Evolutionary conservation across 2,797 vertebrate species (phyloP).

Genomic region (Sitta carolinensis): DNA sequence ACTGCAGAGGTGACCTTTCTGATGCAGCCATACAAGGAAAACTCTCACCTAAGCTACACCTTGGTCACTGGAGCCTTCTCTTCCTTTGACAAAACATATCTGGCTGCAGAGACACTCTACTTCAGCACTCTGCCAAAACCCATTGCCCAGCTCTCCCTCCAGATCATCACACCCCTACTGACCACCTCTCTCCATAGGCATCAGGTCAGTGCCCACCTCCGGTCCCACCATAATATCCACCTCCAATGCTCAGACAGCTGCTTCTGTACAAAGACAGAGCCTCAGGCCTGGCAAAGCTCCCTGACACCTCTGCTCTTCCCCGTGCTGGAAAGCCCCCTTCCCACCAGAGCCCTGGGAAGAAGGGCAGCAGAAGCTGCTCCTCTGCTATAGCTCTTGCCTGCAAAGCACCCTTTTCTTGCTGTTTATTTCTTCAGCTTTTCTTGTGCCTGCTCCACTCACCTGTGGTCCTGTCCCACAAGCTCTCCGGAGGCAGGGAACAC

Average conservation of each 20-base stretch:
- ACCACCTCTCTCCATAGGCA: not conserved
- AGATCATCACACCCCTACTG: not conserved
- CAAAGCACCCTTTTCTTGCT: not conserved
- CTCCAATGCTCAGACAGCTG: not conserved
- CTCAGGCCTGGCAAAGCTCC: fast-evolving
- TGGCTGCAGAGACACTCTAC: not conserved
- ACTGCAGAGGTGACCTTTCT: not conserved
- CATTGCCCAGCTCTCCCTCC: not conserved
- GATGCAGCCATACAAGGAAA: not conserved
- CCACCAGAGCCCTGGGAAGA: not conserved
- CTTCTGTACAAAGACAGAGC: not conserved
- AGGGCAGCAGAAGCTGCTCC: not conserved
- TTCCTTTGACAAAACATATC: not conserved
- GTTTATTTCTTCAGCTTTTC: not conserved
- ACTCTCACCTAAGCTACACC: not conserved
- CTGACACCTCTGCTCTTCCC: fast-evolving
- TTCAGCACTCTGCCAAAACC: not conserved
- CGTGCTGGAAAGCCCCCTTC: not conserved
- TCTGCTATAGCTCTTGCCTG: not conserved
- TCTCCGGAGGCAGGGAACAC: not conserved
- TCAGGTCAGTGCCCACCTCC: not conserved
- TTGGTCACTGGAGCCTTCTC: not conserved
- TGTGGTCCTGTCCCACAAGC: not conserved
- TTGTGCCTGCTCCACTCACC: not conserved
- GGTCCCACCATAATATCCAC: not conserved